phyloP scores from a whole-genome alignment of 2,888 invertebrate species.

The Saturnia japonica region DNA sequence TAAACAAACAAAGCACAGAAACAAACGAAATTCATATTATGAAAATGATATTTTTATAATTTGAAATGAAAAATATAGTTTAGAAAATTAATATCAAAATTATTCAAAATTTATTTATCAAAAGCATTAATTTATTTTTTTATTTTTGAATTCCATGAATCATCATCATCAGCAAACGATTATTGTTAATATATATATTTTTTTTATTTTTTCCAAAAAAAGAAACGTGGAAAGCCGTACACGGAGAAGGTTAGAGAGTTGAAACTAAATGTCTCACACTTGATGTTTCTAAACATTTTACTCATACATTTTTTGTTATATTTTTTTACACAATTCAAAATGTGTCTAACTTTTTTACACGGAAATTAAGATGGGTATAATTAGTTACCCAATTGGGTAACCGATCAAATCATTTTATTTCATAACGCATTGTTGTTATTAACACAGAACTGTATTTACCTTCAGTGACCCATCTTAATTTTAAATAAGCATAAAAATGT shows the following conservation, averaged over 20 bases:
- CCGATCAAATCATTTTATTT: neutral
- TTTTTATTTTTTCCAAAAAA: slow-evolving; percentile 80
- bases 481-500: neutral
- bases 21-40: neutral
- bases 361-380: neutral
- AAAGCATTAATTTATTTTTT: slow-evolving; percentile 5
- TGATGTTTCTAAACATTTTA: slow-evolving; percentile 53
- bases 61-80: neutral
- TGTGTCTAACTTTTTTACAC: slow-evolving; percentile 65
- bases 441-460: too few species aligned
- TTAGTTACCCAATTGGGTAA: neutral
- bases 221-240: slow-evolving; percentile 89
- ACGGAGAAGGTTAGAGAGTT: slow-evolving; percentile 89
- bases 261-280: slow-evolving; percentile 66
- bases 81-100: neutral
- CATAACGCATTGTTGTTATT: neutral
- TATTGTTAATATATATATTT: slow-evolving; percentile 34
- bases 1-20: neutral
- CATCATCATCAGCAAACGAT: neutral
- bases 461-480: neutral
- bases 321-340: slow-evolving; percentile 43
- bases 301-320: slow-evolving; percentile 35
- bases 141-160: neutral
- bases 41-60: neutral
- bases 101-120: neutral